Conservation (phyloP, 2,113 vertebrate genomes). For the Collichthys lucidus region DNA sequence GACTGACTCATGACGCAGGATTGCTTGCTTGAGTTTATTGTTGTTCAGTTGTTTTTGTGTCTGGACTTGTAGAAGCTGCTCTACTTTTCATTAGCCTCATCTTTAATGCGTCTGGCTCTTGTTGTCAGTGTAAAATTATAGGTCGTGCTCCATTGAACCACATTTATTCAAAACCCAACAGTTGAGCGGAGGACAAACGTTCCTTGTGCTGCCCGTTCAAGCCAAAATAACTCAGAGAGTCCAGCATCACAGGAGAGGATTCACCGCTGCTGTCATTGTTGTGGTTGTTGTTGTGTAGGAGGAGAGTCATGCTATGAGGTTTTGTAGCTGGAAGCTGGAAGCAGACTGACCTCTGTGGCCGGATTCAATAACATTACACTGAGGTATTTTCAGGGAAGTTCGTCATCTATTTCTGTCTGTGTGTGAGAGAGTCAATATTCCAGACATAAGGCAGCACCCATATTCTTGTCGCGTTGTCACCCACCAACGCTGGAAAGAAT, state of each 20-base stretch:
- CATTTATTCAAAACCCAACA: constrained; percentile 23
- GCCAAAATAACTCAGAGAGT: not conserved
- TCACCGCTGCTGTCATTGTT: constrained; percentile 4
- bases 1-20: constrained; percentile 39
- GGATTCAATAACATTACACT: constrained; percentile 25
- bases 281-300: constrained; percentile 56
- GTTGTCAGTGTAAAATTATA: constrained; percentile 21
- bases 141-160: constrained; percentile 21
- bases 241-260: constrained; percentile 18
- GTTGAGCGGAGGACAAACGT: not conserved
- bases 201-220: not conserved
- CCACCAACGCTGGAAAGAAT: constrained; percentile 16
- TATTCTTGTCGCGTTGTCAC: constrained; percentile 19
- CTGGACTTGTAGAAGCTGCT: not conserved
- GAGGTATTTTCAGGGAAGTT: constrained; percentile 48
- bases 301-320: constrained; percentile 62
- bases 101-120: not conserved
- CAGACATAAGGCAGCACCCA: constrained; percentile 36
- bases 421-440: constrained; percentile 30
- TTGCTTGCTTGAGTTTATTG: constrained; percentile 31
- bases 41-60: constrained; percentile 38
- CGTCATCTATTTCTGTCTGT: constrained; percentile 37
- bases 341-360: constrained; percentile 48
- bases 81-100: constrained; percentile 17
- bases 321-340: constrained; percentile 48